Percentiles rank a stretch among this genome's conserved stretches.
These are phyloP conservation scores for Drosophila nasuta DNA, from an alignment of 1,140 invertebrate genomes.

Conservation along the genomic window DNA sequence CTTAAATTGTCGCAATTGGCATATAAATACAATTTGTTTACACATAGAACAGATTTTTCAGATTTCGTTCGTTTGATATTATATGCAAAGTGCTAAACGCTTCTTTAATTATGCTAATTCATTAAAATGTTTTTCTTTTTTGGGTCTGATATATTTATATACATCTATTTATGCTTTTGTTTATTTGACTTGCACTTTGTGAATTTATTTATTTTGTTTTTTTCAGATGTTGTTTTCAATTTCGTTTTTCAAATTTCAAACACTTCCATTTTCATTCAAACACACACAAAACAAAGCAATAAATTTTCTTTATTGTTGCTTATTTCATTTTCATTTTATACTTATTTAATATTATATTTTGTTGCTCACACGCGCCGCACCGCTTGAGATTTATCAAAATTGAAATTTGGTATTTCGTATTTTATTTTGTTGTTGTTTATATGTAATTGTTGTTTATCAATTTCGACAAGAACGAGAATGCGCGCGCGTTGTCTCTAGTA, in stretches of 20 bases:
- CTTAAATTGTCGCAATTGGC: slow-evolving; percentile 27
- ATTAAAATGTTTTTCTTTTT: background rate
- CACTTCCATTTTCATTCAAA: background rate
- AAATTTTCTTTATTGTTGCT: slow-evolving; percentile 19
- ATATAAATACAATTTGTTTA: background rate
- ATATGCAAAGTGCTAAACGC: background rate
- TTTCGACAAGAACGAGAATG: slow-evolving; percentile 28
- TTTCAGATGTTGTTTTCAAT: slow-evolving; percentile 11
- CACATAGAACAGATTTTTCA: background rate
- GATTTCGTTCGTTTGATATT: background rate
- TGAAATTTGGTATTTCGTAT: slow-evolving; percentile 8
- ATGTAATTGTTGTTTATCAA: slow-evolving; percentile 21
- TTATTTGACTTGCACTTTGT: slow-evolving; percentile 7
- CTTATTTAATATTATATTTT: slow-evolving; percentile 13
- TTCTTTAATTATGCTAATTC: background rate
- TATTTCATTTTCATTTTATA: slow-evolving; percentile 8
- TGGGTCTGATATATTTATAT: background rate
- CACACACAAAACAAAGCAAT: slow-evolving; percentile 21
- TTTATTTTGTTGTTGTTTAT: background rate
- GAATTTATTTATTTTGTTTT: background rate
- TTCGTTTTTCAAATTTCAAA: background rate
- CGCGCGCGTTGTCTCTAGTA: slow-evolving; percentile 50
- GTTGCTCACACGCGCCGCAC: slow-evolving; percentile 2
- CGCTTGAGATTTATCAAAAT: background rate
- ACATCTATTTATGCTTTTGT: background rate